Base-by-base conservation (phyloP, 2,113 vertebrate species). In the Amblyopsis rosae region DNA sequence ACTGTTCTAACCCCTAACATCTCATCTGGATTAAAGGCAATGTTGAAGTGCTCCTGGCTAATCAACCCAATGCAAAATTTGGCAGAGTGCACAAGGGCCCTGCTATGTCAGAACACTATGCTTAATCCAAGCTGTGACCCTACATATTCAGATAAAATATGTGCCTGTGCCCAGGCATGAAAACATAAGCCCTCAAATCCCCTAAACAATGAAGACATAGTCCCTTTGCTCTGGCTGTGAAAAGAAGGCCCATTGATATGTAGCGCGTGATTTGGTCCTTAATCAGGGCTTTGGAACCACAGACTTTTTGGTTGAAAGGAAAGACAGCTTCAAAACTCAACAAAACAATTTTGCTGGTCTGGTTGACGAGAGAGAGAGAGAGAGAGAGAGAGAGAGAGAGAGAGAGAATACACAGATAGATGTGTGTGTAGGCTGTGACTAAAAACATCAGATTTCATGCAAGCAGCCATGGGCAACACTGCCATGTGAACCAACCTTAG, bases 91-190 rank as follows among this genome's bases (percentile, higher is more conserved):
- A 83, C 75, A 86, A 75, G 74, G 65, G 71, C 33, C 67, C 65
- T 73, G 35, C 72, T 72, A 33, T 85, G 75, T 83, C 80, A 82
- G 69, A 88, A 81, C 75, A 80, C 80, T 61, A 62, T 26, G 82
- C 84, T 88, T 83, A 73, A 86, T 86, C 81, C 86, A 87, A 85
- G 85, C 83, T 81, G 83, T 61, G 73, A 73, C 57, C 72, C 73
- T 71, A 13, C 72, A 79, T 82, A 84, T 73, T 72, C 69, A 88
- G 76, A 85, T 76, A 81, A 83, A 86, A 73, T 41, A 82, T 65
- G 41, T 60, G 32, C 48, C 75, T 54, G 61, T 65, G 72, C 53
- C 46, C 50, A 61, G 54, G 70, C 47, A 0, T 41, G 35, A 41
- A 19, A 9, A 45, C 33, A 15, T 4, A 41, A 32, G 26, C 32